Base-by-base conservation (phyloP, 2,113 vertebrate species). In the Pitta sordida region DNA sequence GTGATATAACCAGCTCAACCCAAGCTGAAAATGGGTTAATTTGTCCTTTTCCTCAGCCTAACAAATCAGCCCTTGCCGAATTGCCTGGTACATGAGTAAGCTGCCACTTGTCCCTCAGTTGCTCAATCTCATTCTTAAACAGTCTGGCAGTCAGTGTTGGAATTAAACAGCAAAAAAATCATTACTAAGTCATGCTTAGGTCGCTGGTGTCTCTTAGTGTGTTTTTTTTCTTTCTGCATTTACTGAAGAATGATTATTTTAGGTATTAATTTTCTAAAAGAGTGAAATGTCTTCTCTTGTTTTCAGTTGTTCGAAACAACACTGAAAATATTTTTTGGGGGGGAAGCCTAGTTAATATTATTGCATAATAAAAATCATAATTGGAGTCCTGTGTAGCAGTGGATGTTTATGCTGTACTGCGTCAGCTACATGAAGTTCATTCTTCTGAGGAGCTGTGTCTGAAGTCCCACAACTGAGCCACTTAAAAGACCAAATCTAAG, bases 401-500 rank as follows among this genome's bases (percentile, higher is more conserved):
- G 37, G 30, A 30, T 94, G 81, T 70, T 62, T 29, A 3, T 64
- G 41, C 55, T 53, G 32, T 19, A 6, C 43, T n/a, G 16, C 48
- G n/a, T 30, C 21, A 26, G 30, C 46, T n/a, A 10, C 9, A 0
- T 7, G 53, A 77, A 69, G 7, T 3, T 85, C 62, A 6, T 39
- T 62, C 34, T 55, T 22, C 53, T 82, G 64, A 79, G 39, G 23
- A 63, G 44, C 34, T 27, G 15, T 37, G 48, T 69, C 26, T 94
- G 43, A 88, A 91, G 59, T 94, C 63, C 71, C 55, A 56, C 79
- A 90, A 9, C 53, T 19, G 63, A 88, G 79, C 68, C 81, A 23
- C 95, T 83, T 92, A 15, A 87, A 91, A 88, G 78, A 63, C 37
- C 65, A 74, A 55, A 73, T 15, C 29, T 62, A 22, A 83, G 20